Conservation (phyloP, 2,888 invertebrate species). For the Pandemis corylana region DNA sequence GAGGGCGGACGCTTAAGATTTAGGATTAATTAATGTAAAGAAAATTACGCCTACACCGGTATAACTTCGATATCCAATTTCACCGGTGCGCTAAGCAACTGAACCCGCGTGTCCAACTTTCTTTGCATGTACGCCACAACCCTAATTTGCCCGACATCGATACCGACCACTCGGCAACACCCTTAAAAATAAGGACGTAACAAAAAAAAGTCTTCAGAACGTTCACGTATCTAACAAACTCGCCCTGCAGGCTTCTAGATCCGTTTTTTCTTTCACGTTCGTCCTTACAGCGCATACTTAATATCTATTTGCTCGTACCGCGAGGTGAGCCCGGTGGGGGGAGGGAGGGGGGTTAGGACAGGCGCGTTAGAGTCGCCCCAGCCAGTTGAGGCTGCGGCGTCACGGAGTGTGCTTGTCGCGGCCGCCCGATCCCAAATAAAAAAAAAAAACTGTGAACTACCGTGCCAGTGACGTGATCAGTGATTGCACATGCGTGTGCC, state of each 20-base stretch:
- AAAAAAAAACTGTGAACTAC: constrained; percentile 63
- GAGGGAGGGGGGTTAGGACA: constrained; percentile 63
- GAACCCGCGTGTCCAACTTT: background rate
- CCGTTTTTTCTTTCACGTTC: constrained; percentile 75
- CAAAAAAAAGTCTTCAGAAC: constrained; percentile 47
- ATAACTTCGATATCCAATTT: constrained; percentile 7
- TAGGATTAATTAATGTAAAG: background rate
- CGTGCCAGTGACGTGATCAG: constrained; percentile 77
- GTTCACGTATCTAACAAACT: constrained; percentile 49
- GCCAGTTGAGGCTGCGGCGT: constrained; percentile 81
- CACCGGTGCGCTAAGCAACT: background rate
- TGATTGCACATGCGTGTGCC: constrained; percentile 66
- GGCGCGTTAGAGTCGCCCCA: constrained; percentile 82
- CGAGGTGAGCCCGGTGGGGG: constrained; percentile 69
- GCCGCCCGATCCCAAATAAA: constrained; percentile 47
- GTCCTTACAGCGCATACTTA: constrained; percentile 81
- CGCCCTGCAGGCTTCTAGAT: constrained; percentile 65
- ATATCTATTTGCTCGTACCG: constrained; percentile 82
- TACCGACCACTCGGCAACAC: background rate
- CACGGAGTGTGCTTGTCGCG: constrained; percentile 63
- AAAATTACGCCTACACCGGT: background rate
- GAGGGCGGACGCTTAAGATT: background rate
- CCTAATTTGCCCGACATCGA: constrained; percentile 1
- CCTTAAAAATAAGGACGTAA: constrained; percentile 30
- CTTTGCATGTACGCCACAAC: constrained; percentile 6